Base-by-base conservation (phyloP, 2,113 vertebrate genomes). In the Rhagologus leucostigma region DNA sequence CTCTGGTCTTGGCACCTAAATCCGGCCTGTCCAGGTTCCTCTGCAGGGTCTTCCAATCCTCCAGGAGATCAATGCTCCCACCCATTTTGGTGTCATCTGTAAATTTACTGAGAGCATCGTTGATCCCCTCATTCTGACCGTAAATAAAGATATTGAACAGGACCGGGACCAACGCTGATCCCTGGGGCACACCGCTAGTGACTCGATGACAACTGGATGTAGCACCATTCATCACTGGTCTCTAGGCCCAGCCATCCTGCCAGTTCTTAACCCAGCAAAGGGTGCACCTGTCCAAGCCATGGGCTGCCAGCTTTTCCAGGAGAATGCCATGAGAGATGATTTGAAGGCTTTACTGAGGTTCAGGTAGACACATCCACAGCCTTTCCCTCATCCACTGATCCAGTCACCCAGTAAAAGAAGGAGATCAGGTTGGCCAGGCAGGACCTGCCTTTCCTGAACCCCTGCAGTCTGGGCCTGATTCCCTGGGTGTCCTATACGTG, bases 91-190 rank as follows among this genome's bases (percentile, higher is more conserved):
- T 65, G 30, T 30, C 24, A 55, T 49, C 10, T 0, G 1, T 29
- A 12, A 49, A 41, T 49, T 65, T 75, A n/a, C 60, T 33, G 5
- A 56, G 60, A 5, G 37, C 32, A n/a, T 5, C 13, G 8, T 65
- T 3, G 3, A 29, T 57, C 16, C 30, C 30, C 30, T 65, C 35
- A 41, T 49, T 20, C 20, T n/a, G 30, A 56, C 32, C 35, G 10
- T 49, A 56, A 49, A 30, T 41, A 75, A 64, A 64, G n/a, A 47
- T 8, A 41, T 11, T 39, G 21, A 53, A 44, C 26, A 44, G 26
- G 12, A 19, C 9, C 2, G 3, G 19, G 24, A 24, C 18, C n/a
- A 56, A 2, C 0, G 10, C 16, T 47, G 50, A 50, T 44, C 17
- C 26, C 26, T 35, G 26, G 16, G 5, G 13, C 7, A 26, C 32